These are phyloP conservation scores for Tachysurus fulvidraco DNA, from an alignment of 2,113 vertebrate species.

Conservation along the genomic window DNA sequence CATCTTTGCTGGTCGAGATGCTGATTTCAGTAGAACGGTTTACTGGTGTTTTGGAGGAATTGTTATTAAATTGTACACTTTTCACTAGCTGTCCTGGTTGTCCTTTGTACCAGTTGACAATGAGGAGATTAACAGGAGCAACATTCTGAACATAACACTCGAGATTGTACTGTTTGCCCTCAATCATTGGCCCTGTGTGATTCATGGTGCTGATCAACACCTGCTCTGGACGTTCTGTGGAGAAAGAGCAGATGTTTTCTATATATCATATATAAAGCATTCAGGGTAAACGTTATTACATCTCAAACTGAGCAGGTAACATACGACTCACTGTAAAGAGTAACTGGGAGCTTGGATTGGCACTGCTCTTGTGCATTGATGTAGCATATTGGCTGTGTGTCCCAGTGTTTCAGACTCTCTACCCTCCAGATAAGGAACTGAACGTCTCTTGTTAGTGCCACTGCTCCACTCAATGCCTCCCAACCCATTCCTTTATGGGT, in stretches of 20 bases:
- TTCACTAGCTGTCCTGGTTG: fast-evolving
- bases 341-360: conserved; percentile 43
- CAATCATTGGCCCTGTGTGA: background rate
- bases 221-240: conserved; percentile 58
- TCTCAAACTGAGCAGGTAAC: background rate
- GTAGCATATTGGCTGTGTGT: conserved; percentile 36
- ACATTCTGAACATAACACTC: conserved; percentile 63
- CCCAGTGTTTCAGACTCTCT: conserved; percentile 39
- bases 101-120: conserved; percentile 57
- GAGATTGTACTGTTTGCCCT: conserved; percentile 49
- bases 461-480: background rate
- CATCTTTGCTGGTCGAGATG: background rate
- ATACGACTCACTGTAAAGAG: conserved; percentile 64
- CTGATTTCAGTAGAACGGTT: background rate
- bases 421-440: fast-evolving
- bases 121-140: conserved; percentile 57
- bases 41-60: background rate
- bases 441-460: fast-evolving
- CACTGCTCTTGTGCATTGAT: background rate
- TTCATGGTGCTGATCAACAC: background rate
- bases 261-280: background rate
- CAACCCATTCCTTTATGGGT: background rate
- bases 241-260: background rate
- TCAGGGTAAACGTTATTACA: background rate
- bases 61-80: fast-evolving